Percentiles rank a stretch among this genome's conserved stretches.
These are phyloP conservation scores for Erebia aethiops DNA, from an alignment of 2,888 invertebrate genomes.

Conservation along the genomic window DNA sequence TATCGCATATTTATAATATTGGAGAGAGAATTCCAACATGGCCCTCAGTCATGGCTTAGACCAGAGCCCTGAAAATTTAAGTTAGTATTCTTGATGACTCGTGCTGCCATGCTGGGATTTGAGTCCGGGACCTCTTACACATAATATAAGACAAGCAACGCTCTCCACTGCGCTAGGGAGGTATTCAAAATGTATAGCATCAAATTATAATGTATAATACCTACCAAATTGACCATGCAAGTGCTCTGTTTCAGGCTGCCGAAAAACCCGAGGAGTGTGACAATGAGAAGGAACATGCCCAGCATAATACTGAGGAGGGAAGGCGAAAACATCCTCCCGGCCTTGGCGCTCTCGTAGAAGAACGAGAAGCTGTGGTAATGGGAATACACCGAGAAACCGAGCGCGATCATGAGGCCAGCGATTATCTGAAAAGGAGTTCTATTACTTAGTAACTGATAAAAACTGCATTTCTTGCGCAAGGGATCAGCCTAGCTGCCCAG, in stretches of 20 bases:
- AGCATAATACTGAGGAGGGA: slow-evolving; percentile 89
- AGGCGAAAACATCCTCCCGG: slow-evolving; percentile 85
- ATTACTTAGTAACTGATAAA: not conserved
- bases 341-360: slow-evolving; percentile 63
- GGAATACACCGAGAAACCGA: slow-evolving; percentile 72
- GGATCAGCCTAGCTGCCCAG: no score
- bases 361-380: slow-evolving; percentile 68
- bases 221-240: slow-evolving; percentile 85
- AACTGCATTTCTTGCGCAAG: no score
- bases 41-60: no score
- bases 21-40: no score
- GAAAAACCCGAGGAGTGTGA: slow-evolving; percentile 92
- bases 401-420: slow-evolving; percentile 66
- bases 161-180: not conserved
- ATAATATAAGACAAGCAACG: no score
- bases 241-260: slow-evolving; percentile 92
- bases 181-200: not conserved
- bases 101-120: not conserved
- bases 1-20: no score
- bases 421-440: slow-evolving; percentile 60
- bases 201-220: slow-evolving; percentile 38
- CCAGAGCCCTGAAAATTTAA: no score
- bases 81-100: no score
- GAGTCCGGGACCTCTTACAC: not conserved
- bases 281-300: slow-evolving; percentile 88